These are phyloP conservation scores for Scaptomyza parva DNA, from an alignment of 2,888 invertebrate genomes.

Conservation along the genomic window DNA sequence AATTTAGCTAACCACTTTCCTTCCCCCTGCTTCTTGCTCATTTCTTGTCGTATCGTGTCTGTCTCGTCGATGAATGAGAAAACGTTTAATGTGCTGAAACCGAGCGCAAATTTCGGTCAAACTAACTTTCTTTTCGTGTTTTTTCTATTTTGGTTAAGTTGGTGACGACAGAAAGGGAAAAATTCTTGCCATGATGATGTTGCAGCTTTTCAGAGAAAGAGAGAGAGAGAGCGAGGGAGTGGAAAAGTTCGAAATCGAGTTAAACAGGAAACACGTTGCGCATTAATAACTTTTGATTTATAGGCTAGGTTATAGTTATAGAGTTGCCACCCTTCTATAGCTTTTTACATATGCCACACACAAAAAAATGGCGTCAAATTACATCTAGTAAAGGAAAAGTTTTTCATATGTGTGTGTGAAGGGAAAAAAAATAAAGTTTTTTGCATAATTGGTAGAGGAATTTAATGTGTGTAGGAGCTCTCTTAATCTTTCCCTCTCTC, in stretches of 20 bases:
- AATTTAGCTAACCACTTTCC: slow-evolving; percentile 13
- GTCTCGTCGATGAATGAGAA: slow-evolving; percentile 49
- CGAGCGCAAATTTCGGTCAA: slow-evolving; percentile 55
- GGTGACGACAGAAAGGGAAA: neutral
- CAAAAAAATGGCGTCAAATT: slow-evolving; percentile 62
- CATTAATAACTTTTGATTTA: slow-evolving; percentile 77
- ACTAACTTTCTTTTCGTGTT: slow-evolving; percentile 55
- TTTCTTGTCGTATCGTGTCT: slow-evolving; percentile 34
- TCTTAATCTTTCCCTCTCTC: too few species aligned
- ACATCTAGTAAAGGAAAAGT: slow-evolving; percentile 58
- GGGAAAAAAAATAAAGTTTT: slow-evolving; percentile 41
- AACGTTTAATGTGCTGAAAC: slow-evolving; percentile 61
- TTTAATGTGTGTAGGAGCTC: slow-evolving; percentile 9
- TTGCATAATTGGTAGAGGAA: slow-evolving; percentile 54
- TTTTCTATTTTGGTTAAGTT: too few species aligned
- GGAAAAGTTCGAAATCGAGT: slow-evolving; percentile 50
- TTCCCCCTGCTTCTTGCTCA: slow-evolving; percentile 29
- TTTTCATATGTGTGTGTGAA: slow-evolving; percentile 26
- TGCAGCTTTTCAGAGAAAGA: slow-evolving; percentile 10
- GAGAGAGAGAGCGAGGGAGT: neutral
- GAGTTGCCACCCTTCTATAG: neutral
- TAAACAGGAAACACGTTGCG: slow-evolving; percentile 58
- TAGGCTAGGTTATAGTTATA: slow-evolving; percentile 25
- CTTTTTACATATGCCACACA: slow-evolving; percentile 30
- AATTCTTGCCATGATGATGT: slow-evolving; percentile 4